Percentiles rank a stretch among this genome's conserved stretches.
phyloP scores from a whole-genome alignment of 2,888 invertebrate genomes.

The Drosophila putrida region DNA sequence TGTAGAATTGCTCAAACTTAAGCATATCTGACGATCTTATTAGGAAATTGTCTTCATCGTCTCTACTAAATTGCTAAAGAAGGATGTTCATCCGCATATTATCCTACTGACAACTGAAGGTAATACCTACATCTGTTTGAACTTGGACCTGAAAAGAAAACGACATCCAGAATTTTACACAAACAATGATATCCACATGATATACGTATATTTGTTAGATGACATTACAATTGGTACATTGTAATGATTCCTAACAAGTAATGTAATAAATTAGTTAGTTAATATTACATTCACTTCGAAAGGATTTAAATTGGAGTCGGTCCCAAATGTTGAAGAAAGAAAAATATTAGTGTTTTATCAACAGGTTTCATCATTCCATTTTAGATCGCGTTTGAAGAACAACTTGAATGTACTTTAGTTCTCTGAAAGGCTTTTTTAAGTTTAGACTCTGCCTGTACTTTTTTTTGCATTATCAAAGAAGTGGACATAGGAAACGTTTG shows the following conservation, averaged over 20 bases:
- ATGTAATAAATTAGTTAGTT: too few relatives aligned
- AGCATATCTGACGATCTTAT: not conserved
- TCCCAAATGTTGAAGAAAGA: too few relatives aligned
- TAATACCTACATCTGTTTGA: not conserved
- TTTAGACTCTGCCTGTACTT: not conserved
- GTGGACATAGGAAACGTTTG: constrained; percentile 3
- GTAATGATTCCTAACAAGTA: too few relatives aligned
- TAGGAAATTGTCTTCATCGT: not conserved
- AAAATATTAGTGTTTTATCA: not conserved
- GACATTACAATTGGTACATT: too few relatives aligned
- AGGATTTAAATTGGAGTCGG: too few relatives aligned
- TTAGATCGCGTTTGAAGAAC: not conserved
- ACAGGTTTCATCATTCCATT: too few relatives aligned
- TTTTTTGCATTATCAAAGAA: constrained; percentile 1
- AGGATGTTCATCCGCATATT: too few relatives aligned
- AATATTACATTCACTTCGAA: too few relatives aligned
- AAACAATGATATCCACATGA: not conserved
- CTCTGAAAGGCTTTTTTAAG: not conserved
- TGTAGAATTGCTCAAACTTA: not conserved
- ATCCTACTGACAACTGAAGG: too few relatives aligned
- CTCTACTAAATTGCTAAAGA: too few relatives aligned
- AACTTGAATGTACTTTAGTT: not conserved
- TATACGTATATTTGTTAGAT: too few relatives aligned
- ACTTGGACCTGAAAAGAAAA: not conserved
- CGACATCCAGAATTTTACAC: not conserved